These are phyloP conservation scores for Myxocyprinus asiaticus DNA, from an alignment of 2,113 vertebrate species.

Conservation along the genomic window DNA sequence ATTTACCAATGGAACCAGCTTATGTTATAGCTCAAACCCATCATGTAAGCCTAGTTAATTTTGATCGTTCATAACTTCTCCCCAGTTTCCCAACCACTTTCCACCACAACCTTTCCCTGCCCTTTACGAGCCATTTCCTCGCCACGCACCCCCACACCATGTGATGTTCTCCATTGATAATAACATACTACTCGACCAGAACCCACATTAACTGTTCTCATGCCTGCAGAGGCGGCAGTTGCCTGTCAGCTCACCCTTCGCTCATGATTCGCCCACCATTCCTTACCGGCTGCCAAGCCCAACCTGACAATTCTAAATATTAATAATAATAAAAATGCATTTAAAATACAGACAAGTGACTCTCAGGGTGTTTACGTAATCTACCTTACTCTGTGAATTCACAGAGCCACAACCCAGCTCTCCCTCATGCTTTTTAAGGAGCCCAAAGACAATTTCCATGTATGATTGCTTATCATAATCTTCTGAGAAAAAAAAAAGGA, in stretches of 20 bases:
- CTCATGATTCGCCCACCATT: slow-evolving; percentile 72
- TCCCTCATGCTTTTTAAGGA: slow-evolving; percentile 70
- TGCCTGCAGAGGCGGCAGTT: slow-evolving; percentile 75
- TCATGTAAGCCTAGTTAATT: slow-evolving; percentile 80
- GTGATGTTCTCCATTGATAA: slow-evolving; percentile 77
- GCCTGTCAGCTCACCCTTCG: slow-evolving; percentile 70
- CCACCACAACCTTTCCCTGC: slow-evolving; percentile 73
- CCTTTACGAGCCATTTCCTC: slow-evolving; percentile 72
- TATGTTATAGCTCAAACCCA: slow-evolving; percentile 81
- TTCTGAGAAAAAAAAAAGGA: slow-evolving; percentile 55
- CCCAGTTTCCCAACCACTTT: slow-evolving; percentile 75
- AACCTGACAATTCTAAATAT: slow-evolving; percentile 59
- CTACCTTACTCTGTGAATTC: slow-evolving; percentile 68
- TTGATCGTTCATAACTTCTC: slow-evolving; percentile 76
- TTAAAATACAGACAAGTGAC: slow-evolving; percentile 70
- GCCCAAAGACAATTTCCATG: slow-evolving; percentile 75
- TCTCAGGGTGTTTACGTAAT: slow-evolving; percentile 78
- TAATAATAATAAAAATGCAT: slow-evolving; percentile 56
- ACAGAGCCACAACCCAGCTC: slow-evolving; percentile 61
- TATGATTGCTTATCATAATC: slow-evolving; percentile 66
- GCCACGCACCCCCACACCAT: slow-evolving; percentile 78
- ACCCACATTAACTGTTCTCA: slow-evolving; percentile 79
- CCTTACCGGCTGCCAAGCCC: slow-evolving; percentile 68
- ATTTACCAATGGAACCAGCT: slow-evolving; percentile 79
- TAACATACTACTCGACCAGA: slow-evolving; percentile 78